A percentile compares a stretch with the other conserved stretches of the same genome.
Evolutionary conservation across 2,888 invertebrate species (phyloP).

Genomic region (Agrochola circellaris): DNA sequence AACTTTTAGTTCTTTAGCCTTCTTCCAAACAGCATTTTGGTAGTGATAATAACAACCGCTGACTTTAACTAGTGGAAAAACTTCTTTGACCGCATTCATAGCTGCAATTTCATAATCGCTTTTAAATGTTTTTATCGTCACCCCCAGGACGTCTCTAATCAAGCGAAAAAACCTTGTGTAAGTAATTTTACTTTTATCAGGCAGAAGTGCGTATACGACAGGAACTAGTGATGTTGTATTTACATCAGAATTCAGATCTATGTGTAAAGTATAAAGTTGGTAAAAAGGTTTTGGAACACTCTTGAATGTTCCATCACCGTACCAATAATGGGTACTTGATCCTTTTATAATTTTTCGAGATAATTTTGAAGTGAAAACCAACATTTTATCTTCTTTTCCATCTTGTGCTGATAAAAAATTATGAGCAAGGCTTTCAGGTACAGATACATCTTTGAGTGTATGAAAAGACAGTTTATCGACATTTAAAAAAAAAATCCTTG

Average conservation of each 20-base stretch:
- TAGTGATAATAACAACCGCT: conserved; percentile 31
- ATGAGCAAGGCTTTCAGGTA: conserved; percentile 20
- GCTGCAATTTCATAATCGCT: conserved; percentile 28
- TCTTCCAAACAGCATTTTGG: conserved; percentile 30
- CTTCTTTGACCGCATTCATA: conserved; percentile 25
- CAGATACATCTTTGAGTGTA: conserved; percentile 33
- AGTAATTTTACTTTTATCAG: conserved; percentile 32
- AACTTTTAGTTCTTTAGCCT: conserved; percentile 25
- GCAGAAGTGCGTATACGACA: conserved; percentile 34
- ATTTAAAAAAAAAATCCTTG: conserved; percentile 15
- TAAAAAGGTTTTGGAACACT: conserved; percentile 40
- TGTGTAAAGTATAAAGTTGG: conserved; percentile 39
- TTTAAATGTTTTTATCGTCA: conserved; percentile 13
- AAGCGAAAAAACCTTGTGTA: conserved; percentile 23
- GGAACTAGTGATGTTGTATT: conserved; percentile 38
- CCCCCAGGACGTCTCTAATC: conserved; percentile 26
- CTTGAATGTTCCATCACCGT: conserved; percentile 36
- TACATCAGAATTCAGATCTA: conserved; percentile 39
- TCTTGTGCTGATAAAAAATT: conserved; percentile 26
- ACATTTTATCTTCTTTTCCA: conserved; percentile 35
- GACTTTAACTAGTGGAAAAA: conserved; percentile 23
- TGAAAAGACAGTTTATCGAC: conserved; percentile 20
- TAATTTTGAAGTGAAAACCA: conserved; percentile 31
- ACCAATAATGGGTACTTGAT: conserved; percentile 33
- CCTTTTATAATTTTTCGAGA: conserved; percentile 32